A percentile compares a stretch with the other conserved stretches of the same genome.
Conservation (phyloP, 23 tunicate genomes). For the Styela clava region DNA sequence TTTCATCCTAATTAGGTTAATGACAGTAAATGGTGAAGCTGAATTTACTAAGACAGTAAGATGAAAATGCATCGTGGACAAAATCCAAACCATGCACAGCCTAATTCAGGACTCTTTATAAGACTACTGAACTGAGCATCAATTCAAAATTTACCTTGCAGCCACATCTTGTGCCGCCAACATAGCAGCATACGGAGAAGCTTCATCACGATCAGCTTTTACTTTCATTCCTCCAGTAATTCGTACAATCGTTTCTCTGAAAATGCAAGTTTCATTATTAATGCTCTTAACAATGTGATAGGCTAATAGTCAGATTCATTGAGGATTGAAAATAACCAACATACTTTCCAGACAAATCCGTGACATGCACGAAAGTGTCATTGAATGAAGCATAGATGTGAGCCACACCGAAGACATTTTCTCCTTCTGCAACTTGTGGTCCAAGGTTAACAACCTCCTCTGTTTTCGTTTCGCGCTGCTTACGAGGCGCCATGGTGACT, state of each 20-base stretch:
- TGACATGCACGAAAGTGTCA: constrained; percentile 96
- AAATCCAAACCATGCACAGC: no score
- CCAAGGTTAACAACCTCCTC: constrained; percentile 98
- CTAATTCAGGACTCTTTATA: no score
- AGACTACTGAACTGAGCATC: no score
- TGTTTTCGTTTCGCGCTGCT: constrained; percentile 64
- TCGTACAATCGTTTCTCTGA: constrained; percentile 91
- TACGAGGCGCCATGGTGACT: constrained; percentile 88
- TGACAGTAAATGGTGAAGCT: no score
- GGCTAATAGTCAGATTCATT: no score
- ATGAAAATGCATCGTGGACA: no score
- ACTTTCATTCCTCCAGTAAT: constrained; percentile 99
- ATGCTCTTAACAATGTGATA: not conserved
- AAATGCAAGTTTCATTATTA: not conserved
- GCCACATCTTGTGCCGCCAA: constrained; percentile 99
- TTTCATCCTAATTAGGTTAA: no score
- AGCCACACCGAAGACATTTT: constrained; percentile 97
- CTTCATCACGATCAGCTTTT: constrained; percentile 98
- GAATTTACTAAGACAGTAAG: no score
- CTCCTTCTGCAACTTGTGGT: constrained; percentile 98
- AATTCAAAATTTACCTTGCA: constrained; percentile 60
- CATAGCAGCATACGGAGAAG: constrained; percentile 99
- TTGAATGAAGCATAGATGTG: constrained; percentile 99
- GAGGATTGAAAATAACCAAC: not conserved
- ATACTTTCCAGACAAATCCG: constrained; percentile 98